Evolutionary conservation across 2,113 vertebrate species (phyloP).

Genomic region (Oryzias woworae): DNA sequence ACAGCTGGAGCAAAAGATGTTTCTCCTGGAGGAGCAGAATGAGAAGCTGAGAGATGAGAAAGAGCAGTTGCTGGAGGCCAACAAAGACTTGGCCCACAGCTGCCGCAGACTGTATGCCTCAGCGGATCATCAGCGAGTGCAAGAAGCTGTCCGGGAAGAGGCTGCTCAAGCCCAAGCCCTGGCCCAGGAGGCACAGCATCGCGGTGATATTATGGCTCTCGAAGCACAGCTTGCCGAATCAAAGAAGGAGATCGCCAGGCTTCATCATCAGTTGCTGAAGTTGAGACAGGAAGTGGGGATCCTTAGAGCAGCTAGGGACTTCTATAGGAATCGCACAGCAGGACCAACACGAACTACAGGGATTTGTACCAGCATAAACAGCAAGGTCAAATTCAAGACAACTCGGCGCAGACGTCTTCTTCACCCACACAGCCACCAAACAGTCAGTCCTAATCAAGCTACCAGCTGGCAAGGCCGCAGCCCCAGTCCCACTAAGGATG

Average conservation of each 20-base stretch:
- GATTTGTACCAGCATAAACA: slow-evolving; percentile 69
- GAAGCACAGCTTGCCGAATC: slow-evolving; percentile 73
- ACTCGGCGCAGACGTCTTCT: slow-evolving; percentile 75
- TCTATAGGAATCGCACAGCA: slow-evolving; percentile 59
- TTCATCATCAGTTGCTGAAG: slow-evolving; percentile 75
- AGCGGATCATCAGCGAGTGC: slow-evolving; percentile 71
- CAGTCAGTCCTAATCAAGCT: slow-evolving; percentile 87
- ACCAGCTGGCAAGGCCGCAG: slow-evolving; percentile 83
- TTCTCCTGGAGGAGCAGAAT: slow-evolving; percentile 77
- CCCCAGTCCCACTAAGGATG: slow-evolving; percentile 88
- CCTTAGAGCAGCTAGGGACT: slow-evolving; percentile 73
- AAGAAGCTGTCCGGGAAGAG: slow-evolving; percentile 66
- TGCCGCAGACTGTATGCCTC: slow-evolving; percentile 77
- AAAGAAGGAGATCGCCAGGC: slow-evolving; percentile 73
- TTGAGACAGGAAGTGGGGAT: slow-evolving; percentile 78
- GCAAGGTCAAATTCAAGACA: slow-evolving; percentile 86
- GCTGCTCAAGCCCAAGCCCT: slow-evolving; percentile 64
- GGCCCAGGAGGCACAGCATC: slow-evolving; percentile 71
- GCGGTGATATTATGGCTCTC: slow-evolving; percentile 70
- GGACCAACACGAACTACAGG: slow-evolving; percentile 26
- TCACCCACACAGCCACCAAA: slow-evolving; percentile 77
- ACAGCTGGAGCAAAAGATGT: slow-evolving; percentile 80
- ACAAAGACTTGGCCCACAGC: slow-evolving; percentile 75
- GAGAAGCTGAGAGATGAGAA: slow-evolving; percentile 80
- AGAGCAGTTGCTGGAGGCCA: slow-evolving; percentile 75